Evolutionary conservation across 1,140 invertebrate species (phyloP).

Genomic region (Hypsibius dujardini): DNA sequence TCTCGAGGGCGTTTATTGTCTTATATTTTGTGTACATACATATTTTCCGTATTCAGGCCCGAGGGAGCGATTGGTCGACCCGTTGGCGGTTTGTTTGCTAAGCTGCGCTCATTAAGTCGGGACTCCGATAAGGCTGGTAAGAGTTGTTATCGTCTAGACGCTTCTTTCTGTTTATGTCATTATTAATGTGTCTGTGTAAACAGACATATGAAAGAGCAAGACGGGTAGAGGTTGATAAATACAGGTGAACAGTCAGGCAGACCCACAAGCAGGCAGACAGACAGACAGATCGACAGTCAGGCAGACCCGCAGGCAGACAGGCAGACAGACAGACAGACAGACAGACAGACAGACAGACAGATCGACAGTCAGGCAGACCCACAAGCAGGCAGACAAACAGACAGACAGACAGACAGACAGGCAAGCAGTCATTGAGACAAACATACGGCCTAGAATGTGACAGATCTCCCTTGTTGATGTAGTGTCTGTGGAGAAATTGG

Average conservation of each 20-base stretch:
- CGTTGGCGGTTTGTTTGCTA: background rate
- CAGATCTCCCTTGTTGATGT: background rate
- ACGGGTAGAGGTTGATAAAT: no score
- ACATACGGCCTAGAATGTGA: background rate
- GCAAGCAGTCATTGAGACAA: no score
- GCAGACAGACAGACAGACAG: background rate
- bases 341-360: background rate
- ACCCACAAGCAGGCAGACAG: no score
- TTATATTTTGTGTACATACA: no score
- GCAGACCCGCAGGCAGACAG: background rate
- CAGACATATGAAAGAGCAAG: no score
- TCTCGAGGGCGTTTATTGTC: no score
- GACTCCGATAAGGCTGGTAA: background rate
- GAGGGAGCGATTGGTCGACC: background rate
- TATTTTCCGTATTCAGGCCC: background rate
- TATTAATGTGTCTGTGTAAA: no score
- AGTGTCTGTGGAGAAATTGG: background rate
- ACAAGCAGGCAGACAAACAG: no score
- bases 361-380: no score
- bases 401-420: no score
- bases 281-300: background rate
- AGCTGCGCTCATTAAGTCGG: background rate
- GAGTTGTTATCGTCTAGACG: background rate
- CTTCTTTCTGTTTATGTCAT: no score
- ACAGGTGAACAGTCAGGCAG: no score